Evolutionary conservation across 2,797 vertebrate species (phyloP), one percentile per base, ranked within the genome.

Genomic region (Crenichthys baileyi): DNA sequence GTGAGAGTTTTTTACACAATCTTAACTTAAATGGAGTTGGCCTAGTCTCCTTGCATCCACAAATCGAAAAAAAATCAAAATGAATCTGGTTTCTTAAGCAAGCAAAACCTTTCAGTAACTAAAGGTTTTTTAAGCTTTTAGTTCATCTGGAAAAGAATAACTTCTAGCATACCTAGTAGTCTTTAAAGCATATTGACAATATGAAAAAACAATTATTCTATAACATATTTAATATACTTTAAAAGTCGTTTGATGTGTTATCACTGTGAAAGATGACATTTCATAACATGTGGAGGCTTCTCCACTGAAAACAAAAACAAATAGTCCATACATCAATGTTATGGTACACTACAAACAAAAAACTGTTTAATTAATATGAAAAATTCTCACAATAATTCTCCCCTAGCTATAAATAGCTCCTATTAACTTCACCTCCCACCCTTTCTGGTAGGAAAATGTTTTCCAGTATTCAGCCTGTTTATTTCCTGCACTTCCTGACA

Each of bases 401-500:
- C 56, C 48, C 31, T 7, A 48, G 82, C 84, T 94, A 94, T 89
- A 93, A 93, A 95, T 94, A 94, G 72, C 85, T 86, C 75, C 87
- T 90, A 93, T 91, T 86, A 92, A 87, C 88, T 90, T 95, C 93
- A 96, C 94, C 94, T 95, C 94, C 84, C 91, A 83, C 87, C 91
- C 88, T 89, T 85, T 77, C 82, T 74, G 83, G 79, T 84, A 85
- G 87, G 88, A 83, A 89, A 88, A 86, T 94, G 93, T 96, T 96
- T 96, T 96, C 92, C 95, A 93, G 94, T 89, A 85, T 95, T 84
- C 92, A 90, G 91, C 91, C 91, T 96, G 96, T 96, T 96, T 96
- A 94, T 95, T 96, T 96, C 96, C 96, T 94, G 94, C 89, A 95
- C 96, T 98, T 99, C 98, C 97, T 97, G 97, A 97, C 97, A 98